Conservation (phyloP, 2,888 invertebrate genomes). For the Brenthis daphne region DNA sequence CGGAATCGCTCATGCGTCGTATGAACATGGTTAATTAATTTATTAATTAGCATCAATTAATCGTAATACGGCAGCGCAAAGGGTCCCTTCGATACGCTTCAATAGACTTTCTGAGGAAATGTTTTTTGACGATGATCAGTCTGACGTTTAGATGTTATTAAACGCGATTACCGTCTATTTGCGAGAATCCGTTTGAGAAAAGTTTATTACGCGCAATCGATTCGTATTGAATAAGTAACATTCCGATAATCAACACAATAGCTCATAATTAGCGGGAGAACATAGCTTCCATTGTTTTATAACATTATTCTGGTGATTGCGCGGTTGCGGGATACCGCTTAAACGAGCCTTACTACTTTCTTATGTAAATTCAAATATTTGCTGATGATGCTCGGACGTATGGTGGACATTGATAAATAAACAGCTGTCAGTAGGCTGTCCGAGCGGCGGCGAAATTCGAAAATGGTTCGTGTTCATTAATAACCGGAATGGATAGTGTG, state of each 20-base stretch:
- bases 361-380: constrained; percentile 64
- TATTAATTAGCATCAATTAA: constrained; percentile 80
- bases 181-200: constrained; percentile 53
- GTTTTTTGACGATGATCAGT: constrained; percentile 58
- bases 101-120: constrained; percentile 66
- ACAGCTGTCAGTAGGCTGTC: constrained; percentile 69
- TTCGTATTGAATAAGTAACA: constrained; percentile 24
- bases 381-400: constrained; percentile 53
- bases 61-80: constrained; percentile 62
- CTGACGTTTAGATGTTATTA: constrained; percentile 50
- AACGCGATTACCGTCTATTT: constrained; percentile 52
- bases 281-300: constrained; percentile 58
- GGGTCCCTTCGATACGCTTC: constrained; percentile 58
- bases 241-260: constrained; percentile 47
- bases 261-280: constrained; percentile 44
- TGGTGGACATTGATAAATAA: constrained; percentile 72
- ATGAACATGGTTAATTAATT: constrained; percentile 79
- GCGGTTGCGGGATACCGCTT: constrained; percentile 47
- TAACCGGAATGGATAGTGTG: constrained; percentile 68
- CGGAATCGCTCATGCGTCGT: constrained; percentile 64
- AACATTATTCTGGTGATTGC: constrained; percentile 47
- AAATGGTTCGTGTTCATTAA: constrained; percentile 66
- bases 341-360: constrained; percentile 35
- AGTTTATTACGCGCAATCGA: constrained; percentile 34
- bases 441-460: constrained; percentile 62